Conservation (phyloP, 1,140 invertebrate genomes). For the Centruroides sculpturatus region DNA sequence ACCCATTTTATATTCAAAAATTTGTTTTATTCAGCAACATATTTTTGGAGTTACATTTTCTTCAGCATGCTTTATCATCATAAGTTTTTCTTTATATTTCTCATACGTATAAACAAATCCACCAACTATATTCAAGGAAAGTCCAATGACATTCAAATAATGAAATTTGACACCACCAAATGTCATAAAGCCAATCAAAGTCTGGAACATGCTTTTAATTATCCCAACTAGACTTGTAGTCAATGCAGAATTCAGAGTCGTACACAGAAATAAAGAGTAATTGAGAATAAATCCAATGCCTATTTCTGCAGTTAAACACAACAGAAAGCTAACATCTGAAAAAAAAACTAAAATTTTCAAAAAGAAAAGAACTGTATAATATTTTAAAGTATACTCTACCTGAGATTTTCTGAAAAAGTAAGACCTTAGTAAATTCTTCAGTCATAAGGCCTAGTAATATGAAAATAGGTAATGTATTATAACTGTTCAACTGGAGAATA, state of each 20-base stretch:
- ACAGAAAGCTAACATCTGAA: not conserved
- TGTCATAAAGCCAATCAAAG: constrained; percentile 34
- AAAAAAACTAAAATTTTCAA: too few relatives aligned
- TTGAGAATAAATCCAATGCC: constrained; percentile 33
- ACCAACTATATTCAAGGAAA: constrained; percentile 30
- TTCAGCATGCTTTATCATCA: too few relatives aligned
- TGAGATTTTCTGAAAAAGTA: not conserved
- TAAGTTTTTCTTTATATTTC: constrained; percentile 23
- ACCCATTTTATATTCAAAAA: too few relatives aligned
- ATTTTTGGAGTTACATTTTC: too few relatives aligned
- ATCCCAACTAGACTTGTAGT: constrained; percentile 37
- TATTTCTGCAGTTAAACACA: constrained; percentile 17
- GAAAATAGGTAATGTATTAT: constrained; percentile 33
- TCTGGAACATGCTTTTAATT: constrained; percentile 34
- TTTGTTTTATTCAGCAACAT: too few relatives aligned
- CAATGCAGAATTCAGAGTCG: constrained; percentile 33
- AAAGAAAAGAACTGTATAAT: too few relatives aligned
- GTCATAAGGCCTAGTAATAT: constrained; percentile 20
- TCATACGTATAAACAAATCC: constrained; percentile 31
- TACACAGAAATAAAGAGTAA: constrained; percentile 37
- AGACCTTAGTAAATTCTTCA: constrained; percentile 21
- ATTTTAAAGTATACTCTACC: constrained; percentile 2
- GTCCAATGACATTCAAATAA: constrained; percentile 26
- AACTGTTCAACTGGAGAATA: constrained; percentile 32
- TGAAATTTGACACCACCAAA: constrained; percentile 32